Percentiles rank a stretch among this genome's conserved stretches.
Conservation (phyloP, 2,113 vertebrate genomes). For the Hoplias malabaricus region DNA sequence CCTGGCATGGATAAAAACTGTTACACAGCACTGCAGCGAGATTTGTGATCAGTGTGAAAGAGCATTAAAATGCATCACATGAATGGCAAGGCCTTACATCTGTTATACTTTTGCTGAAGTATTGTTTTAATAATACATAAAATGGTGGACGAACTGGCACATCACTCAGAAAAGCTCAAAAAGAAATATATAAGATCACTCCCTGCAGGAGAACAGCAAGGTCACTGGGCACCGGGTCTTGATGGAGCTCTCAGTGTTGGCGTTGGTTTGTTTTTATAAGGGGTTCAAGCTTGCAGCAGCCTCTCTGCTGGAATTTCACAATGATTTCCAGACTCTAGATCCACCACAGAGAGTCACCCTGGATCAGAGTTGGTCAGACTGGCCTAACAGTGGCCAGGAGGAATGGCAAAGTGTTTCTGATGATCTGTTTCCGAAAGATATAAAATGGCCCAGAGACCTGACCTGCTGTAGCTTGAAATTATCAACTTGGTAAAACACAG, state of each 20-base stretch:
- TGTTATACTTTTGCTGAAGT: too few relatives aligned
- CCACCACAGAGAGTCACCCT: not conserved
- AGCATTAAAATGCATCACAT: too few relatives aligned
- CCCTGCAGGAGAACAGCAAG: too few relatives aligned
- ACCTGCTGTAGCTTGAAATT: not conserved
- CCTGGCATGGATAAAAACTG: too few relatives aligned
- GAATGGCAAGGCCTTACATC: too few relatives aligned
- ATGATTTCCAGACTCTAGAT: slow-evolving; percentile 26
- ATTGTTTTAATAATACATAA: too few relatives aligned
- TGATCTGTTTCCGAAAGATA: not conserved
- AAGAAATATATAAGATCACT: too few relatives aligned
- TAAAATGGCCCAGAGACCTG: not conserved
- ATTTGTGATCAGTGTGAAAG: too few relatives aligned
- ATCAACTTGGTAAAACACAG: not conserved
- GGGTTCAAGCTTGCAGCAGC: not conserved
- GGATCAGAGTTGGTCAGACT: not conserved
- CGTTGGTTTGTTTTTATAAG: not conserved
- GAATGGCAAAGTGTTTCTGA: not conserved
- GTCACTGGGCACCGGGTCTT: not conserved
- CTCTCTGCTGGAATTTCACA: slow-evolving; percentile 25
- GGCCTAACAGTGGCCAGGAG: not conserved
- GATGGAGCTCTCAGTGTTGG: not conserved
- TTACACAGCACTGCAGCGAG: too few relatives aligned
- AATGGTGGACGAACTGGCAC: too few relatives aligned
- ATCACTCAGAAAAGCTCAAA: too few relatives aligned